Evolutionary conservation across 1,140 invertebrate species (phyloP), one percentile per base, ranked within the genome.

Genomic region (Camponotus floridanus): DNA sequence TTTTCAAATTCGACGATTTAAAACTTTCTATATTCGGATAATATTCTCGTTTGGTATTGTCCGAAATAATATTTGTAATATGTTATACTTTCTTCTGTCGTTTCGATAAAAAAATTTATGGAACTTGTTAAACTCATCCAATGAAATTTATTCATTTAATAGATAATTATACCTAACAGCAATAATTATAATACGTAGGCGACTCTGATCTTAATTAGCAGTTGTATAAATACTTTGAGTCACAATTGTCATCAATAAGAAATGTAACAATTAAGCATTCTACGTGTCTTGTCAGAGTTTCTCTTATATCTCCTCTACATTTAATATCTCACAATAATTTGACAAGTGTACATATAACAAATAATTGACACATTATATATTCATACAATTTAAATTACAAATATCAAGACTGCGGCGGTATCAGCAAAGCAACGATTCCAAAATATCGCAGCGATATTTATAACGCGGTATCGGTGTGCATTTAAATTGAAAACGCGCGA

Each of bases 51-150:
- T 51, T 36, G 26, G 42, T 64, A 15, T 11, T 7, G 11, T 36
- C 4, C 13, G n/a, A 80, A 70, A 51, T 67, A 5, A 26, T 70
- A 57, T 59, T 70, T 26, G 42, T 31, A 65, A 80, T 39, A 21
- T 70, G 26, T 39, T 31, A 42, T 6, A 70, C 21, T 57, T 70
- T 42, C 15, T 9, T 67, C 21, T 7, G 13, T 36, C 15, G 2
- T 39, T 39, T 39, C 8, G 13, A 55, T 36, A 31, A 57, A 21
- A 68, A 80, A 31, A 70, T 26, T 51, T 15, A 18, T 48, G 8
- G 21, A 3, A 45, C 13, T 68, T 68, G 15, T 51, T 51, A 15
- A 8, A 55, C 11, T 51, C 7, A 31, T 64, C 5, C 9, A 67
- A 57, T 26, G 8, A 55, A 78, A 80, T 70, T 68, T 57, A 26